phyloP scores from a whole-genome alignment of 2,113 vertebrate genomes.

The Erythrocercus mccallii region DNA sequence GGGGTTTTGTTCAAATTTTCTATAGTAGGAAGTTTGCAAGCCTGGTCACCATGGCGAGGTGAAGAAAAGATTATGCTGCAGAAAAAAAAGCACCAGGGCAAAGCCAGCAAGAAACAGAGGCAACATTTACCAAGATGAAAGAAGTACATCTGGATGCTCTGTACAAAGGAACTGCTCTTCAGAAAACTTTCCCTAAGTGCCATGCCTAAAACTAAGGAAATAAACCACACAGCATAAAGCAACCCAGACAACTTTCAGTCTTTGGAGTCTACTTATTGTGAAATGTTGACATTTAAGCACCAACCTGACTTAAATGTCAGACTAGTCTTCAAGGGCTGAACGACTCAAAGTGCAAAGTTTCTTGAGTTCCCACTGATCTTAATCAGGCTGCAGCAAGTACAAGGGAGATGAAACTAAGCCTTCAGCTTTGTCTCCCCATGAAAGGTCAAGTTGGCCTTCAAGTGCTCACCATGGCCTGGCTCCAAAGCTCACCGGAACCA shows the following conservation, averaged over 20 bases:
- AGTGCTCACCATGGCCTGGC: not conserved
- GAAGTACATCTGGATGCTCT: not conserved
- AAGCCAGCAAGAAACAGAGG: not conserved
- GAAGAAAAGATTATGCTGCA: not conserved
- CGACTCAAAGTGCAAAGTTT: not conserved
- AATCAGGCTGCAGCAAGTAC: constrained; percentile 11
- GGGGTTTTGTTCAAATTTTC: constrained; percentile 21
- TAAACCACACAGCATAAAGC: not conserved
- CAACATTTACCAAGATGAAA: not conserved
- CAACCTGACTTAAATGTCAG: constrained; percentile 36
- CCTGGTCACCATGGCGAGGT: constrained; percentile 13
- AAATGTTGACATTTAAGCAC: constrained; percentile 37
- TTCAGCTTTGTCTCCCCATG: not conserved
- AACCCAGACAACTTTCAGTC: not conserved
- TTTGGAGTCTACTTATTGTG: constrained; percentile 4
- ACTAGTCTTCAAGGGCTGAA: constrained; percentile 10
- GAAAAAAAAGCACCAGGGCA: constrained; percentile 20
- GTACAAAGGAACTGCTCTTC: not conserved
- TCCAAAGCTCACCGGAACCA: not conserved
- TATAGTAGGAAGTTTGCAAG: constrained; percentile 22
- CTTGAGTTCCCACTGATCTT: constrained; percentile 23
- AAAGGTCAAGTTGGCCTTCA: constrained; percentile 36
- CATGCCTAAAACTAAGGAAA: not conserved
- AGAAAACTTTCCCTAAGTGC: not conserved
- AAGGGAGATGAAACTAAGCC: constrained; percentile 8